phyloP scores from a whole-genome alignment of 2,888 invertebrate genomes.

The Linnaemya vulpina region DNA sequence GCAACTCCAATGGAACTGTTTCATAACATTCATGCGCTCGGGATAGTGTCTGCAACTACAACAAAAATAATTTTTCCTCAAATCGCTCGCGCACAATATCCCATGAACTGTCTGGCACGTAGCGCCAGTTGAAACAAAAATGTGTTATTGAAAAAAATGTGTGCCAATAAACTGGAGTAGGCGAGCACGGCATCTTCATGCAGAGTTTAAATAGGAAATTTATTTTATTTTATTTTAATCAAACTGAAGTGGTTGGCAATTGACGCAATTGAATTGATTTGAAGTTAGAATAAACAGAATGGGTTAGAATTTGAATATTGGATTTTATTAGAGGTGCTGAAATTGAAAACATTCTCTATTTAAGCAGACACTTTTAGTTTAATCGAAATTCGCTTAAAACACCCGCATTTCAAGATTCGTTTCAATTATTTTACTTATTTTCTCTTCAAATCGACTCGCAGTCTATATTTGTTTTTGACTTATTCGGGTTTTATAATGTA shows the following conservation, averaged over 20 bases:
- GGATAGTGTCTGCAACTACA: too few species aligned
- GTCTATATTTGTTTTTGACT: constrained; percentile 59
- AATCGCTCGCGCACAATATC: too few species aligned
- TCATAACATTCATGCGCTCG: too few species aligned
- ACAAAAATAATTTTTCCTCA: too few species aligned
- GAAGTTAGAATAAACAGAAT: neutral
- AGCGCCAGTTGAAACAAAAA: too few species aligned
- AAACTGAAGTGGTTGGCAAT: constrained; percentile 49
- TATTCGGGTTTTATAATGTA: constrained; percentile 61
- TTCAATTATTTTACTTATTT: constrained; percentile 18
- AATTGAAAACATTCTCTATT: constrained; percentile 49
- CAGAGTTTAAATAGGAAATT: constrained; percentile 6
- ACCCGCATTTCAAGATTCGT: constrained; percentile 55
- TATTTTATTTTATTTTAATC: constrained; percentile 57
- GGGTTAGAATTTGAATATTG: neutral
- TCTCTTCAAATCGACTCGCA: constrained; percentile 16
- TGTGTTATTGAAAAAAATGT: too few species aligned
- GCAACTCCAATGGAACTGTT: too few species aligned
- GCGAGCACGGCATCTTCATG: too few species aligned
- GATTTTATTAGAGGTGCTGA: constrained; percentile 4
- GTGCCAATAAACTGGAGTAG: too few species aligned
- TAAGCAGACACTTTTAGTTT: constrained; percentile 64
- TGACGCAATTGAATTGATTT: constrained; percentile 33
- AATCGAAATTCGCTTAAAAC: constrained; percentile 67
- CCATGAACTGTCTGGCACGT: too few species aligned